phyloP scores from a whole-genome alignment of 2,113 vertebrate genomes.

The Centropus unirufus region DNA sequence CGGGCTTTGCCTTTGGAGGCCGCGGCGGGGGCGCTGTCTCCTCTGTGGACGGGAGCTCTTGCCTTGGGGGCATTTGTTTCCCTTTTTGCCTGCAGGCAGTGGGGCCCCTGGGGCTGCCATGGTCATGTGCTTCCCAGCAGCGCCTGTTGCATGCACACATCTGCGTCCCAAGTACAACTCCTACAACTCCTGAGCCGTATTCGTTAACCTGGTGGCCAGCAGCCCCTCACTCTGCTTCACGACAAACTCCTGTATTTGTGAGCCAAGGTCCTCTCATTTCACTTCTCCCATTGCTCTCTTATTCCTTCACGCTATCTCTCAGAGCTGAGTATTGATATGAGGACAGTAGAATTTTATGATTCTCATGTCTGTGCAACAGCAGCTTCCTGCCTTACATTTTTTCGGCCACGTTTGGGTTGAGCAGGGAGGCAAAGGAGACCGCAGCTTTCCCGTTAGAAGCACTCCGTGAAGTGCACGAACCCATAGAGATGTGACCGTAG shows the following conservation, averaged over 20 bases:
- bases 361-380: neutral
- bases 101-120: neutral
- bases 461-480: neutral
- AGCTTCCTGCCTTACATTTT: neutral
- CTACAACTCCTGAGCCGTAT: neutral
- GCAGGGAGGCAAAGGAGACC: neutral
- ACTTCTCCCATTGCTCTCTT: neutral
- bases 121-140: neutral
- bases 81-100: neutral
- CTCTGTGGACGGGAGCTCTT: too few relatives aligned
- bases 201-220: neutral
- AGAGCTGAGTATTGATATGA: neutral
- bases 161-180: neutral
- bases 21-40: neutral
- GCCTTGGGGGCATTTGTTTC: neutral
- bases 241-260: neutral
- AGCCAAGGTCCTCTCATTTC: neutral
- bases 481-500: neutral
- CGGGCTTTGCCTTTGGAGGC: neutral
- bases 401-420: neutral
- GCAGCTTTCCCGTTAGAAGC: neutral
- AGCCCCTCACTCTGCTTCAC: neutral
- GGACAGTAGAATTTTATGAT: too few relatives aligned
- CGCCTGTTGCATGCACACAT: rapidly evolving
- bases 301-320: neutral